phyloP scores from a whole-genome alignment of 2,797 vertebrate genomes.

The Channa striata region DNA sequence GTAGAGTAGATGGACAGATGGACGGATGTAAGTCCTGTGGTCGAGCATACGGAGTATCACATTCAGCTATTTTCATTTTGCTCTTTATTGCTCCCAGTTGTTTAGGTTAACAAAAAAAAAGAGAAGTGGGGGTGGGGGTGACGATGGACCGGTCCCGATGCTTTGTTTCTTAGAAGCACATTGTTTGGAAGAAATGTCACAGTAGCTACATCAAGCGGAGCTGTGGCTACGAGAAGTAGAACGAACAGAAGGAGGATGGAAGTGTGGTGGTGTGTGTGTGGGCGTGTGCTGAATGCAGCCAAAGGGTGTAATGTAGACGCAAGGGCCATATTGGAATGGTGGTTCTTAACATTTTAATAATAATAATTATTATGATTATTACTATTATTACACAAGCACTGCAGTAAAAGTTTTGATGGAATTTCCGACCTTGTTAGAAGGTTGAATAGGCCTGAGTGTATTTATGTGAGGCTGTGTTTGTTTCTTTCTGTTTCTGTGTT shows the following conservation, averaged over 20 bases:
- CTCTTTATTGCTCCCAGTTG: slow-evolving; percentile 80
- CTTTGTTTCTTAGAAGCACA: slow-evolving; percentile 65
- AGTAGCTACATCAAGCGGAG: slow-evolving; percentile 77
- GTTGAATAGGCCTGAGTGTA: not conserved
- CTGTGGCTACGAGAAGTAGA: slow-evolving; percentile 62
- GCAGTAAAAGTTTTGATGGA: slow-evolving; percentile 16
- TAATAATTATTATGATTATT: not conserved
- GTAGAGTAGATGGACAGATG: slow-evolving; percentile 32
- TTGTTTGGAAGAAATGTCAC: slow-evolving; percentile 81
- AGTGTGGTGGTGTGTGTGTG: slow-evolving; percentile 21
- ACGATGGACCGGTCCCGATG: slow-evolving; percentile 25
- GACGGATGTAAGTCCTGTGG: slow-evolving; percentile 56
- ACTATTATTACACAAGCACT: not conserved
- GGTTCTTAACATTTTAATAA: slow-evolving; percentile 2
- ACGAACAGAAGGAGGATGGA: slow-evolving; percentile 30
- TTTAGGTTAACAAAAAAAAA: slow-evolving; percentile 67
- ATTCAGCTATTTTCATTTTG: slow-evolving; percentile 74
- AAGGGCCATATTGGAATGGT: not conserved
- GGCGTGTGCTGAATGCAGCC: slow-evolving; percentile 8
- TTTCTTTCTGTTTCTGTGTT: not conserved
- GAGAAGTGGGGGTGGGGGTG: slow-evolving; percentile 12
- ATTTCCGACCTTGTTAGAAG: slow-evolving; percentile 10
- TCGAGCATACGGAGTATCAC: slow-evolving; percentile 66
- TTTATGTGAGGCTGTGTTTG: not conserved
- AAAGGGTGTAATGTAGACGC: slow-evolving; percentile 16